These are phyloP conservation scores for Vultur gryphus DNA, from an alignment of 2,797 vertebrate species.

Conservation along the genomic window DNA sequence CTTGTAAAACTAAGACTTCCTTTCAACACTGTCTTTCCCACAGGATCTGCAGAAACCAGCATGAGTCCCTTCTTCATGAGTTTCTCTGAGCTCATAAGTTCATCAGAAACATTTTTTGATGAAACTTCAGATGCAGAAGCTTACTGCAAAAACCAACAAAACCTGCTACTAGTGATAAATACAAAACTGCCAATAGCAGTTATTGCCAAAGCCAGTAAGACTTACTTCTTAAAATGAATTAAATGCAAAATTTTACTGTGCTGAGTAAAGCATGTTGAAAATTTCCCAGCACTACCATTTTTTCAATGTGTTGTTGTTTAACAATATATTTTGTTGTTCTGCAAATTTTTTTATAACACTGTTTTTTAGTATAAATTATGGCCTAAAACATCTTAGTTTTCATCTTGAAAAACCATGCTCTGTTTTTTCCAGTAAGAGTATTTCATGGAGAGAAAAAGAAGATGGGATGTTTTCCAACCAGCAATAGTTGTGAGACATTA, in stretches of 20 bases:
- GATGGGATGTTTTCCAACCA: neutral
- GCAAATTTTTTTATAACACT: neutral
- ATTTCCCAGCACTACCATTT: neutral
- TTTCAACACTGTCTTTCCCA: neutral
- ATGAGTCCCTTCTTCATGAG: neutral
- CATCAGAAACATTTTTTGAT: neutral
- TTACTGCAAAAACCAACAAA: neutral
- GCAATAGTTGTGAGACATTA: neutral
- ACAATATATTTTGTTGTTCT: neutral
- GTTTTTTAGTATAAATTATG: neutral
- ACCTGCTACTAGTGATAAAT: neutral
- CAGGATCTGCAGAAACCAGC: neutral
- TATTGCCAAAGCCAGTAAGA: neutral
- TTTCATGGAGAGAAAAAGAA: neutral
- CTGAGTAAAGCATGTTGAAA: neutral
- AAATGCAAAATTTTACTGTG: neutral
- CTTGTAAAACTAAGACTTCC: neutral
- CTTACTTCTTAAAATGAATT: neutral
- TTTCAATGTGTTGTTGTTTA: neutral
- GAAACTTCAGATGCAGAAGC: neutral
- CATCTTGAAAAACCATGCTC: neutral
- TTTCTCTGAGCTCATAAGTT: neutral
- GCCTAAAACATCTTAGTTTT: neutral
- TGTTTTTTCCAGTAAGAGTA: neutral
- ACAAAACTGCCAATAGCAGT: neutral